Percentiles rank a stretch among this genome's conserved stretches.
Conservation (phyloP, 37 sponge, comb jelly and placozoan genomes). For the Ianthella basta region DNA sequence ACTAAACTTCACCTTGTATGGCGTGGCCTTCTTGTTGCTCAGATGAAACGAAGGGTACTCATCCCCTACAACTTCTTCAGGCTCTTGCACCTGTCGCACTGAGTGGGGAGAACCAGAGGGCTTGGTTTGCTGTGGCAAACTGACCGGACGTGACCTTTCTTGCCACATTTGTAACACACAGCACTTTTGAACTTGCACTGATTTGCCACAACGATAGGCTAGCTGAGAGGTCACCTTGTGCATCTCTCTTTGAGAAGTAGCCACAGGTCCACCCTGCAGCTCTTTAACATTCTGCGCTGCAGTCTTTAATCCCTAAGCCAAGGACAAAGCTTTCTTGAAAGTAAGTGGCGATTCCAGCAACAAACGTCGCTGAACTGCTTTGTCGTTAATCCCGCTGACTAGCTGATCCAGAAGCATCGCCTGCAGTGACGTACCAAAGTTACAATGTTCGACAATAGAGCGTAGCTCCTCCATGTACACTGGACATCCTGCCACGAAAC, state of each 20-base stretch:
- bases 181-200: slow-evolving; percentile 22
- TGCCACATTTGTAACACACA: slow-evolving; percentile 31
- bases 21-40: neutral
- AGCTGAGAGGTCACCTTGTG: neutral
- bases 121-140: slow-evolving; percentile 16
- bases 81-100: neutral
- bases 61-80: neutral
- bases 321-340: neutral
- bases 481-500: neutral
- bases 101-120: neutral
- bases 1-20: neutral
- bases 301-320: slow-evolving; percentile 13
- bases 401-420: neutral
- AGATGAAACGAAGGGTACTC: slow-evolving; percentile 2
- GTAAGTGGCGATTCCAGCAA: neutral
- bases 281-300: slow-evolving; percentile 17
- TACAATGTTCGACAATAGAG: slow-evolving; percentile 22
- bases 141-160: slow-evolving; percentile 10
- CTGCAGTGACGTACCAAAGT: neutral
- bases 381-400: neutral
- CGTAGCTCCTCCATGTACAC: slow-evolving; percentile 1
- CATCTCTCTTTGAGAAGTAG: neutral
- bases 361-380: neutral
- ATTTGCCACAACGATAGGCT: slow-evolving; percentile 17
- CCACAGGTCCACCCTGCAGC: neutral